These are phyloP conservation scores for Chloropsis cyanopogon DNA, from an alignment of 2,113 vertebrate species.

Conservation along the genomic window DNA sequence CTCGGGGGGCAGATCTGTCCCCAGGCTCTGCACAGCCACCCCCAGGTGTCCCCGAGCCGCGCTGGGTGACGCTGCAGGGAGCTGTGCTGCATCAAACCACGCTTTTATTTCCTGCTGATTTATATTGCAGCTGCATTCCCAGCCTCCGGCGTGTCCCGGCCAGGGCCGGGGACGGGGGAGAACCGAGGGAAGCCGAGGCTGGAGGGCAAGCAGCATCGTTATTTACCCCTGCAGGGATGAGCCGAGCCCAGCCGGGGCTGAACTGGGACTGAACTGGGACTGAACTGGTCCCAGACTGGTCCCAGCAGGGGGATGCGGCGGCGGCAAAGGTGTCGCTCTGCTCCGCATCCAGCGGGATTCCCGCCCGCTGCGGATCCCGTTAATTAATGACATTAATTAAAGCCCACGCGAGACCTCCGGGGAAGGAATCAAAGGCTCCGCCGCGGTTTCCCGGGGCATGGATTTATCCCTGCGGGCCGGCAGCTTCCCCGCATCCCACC, in stretches of 20 bases:
- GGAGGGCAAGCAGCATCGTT: background rate
- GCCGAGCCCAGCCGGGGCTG: background rate
- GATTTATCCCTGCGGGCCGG: fast-evolving
- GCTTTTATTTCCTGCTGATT: background rate
- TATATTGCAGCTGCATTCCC: background rate
- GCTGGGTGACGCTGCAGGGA: background rate
- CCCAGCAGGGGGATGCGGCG: fast-evolving
- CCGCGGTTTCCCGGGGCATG: background rate
- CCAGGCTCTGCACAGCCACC: background rate
- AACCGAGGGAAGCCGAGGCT: background rate
- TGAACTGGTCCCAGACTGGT: background rate
- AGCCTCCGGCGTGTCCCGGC: background rate
- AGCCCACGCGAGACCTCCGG: background rate
- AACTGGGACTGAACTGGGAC: background rate
- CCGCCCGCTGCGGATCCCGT: background rate
- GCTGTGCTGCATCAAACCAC: background rate
- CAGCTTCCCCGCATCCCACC: fast-evolving
- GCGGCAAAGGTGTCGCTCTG: no score
- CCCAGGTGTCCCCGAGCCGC: background rate
- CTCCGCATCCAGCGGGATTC: background rate
- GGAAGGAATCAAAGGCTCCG: background rate
- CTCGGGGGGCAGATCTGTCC: background rate
- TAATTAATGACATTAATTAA: background rate
- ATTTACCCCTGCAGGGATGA: background rate
- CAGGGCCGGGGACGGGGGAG: fast-evolving